These are phyloP conservation scores for Bombyx mandarina DNA, from an alignment of 1,140 invertebrate species.

Conservation along the genomic window DNA sequence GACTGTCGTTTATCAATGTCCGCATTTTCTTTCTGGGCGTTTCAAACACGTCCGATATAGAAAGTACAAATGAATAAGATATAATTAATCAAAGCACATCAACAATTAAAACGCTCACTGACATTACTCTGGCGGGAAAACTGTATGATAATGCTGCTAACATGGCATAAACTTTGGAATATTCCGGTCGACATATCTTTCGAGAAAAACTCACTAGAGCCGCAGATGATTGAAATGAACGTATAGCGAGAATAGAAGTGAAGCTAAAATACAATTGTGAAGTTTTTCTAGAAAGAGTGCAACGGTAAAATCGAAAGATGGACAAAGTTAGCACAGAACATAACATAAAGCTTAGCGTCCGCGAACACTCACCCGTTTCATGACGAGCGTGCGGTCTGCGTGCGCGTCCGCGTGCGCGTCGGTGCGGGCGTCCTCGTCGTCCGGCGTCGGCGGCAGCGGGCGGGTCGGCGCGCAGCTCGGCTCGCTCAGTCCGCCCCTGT, in stretches of 20 bases:
- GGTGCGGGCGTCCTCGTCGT: constrained; percentile 81
- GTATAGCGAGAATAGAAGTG: too few relatives aligned
- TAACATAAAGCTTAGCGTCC: background rate
- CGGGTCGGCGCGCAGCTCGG: constrained; percentile 89
- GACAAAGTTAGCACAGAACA: constrained; percentile 8
- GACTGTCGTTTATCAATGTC: constrained; percentile 60
- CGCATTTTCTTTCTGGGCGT: constrained; percentile 55
- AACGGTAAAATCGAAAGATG: constrained; percentile 1
- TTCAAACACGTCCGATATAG: constrained; percentile 55
- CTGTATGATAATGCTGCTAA: background rate
- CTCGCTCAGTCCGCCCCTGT: constrained; percentile 74
- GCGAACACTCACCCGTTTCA: constrained; percentile 83
- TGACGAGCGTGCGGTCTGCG: constrained; percentile 90
- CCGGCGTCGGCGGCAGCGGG: constrained; percentile 93
- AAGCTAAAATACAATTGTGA: background rate
- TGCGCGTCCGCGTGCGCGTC: constrained; percentile 78
- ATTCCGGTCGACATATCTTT: too few relatives aligned
- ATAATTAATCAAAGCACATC: constrained; percentile 25
- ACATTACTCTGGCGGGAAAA: constrained; percentile 67
- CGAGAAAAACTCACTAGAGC: too few relatives aligned
- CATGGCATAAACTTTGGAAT: too few relatives aligned
- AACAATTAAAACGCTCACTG: constrained; percentile 35
- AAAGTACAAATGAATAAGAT: constrained; percentile 52
- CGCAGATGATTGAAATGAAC: too few relatives aligned
- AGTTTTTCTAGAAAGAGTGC: background rate